Base-by-base conservation (phyloP, 2,888 invertebrate species). In the Melipona bicolor region DNA sequence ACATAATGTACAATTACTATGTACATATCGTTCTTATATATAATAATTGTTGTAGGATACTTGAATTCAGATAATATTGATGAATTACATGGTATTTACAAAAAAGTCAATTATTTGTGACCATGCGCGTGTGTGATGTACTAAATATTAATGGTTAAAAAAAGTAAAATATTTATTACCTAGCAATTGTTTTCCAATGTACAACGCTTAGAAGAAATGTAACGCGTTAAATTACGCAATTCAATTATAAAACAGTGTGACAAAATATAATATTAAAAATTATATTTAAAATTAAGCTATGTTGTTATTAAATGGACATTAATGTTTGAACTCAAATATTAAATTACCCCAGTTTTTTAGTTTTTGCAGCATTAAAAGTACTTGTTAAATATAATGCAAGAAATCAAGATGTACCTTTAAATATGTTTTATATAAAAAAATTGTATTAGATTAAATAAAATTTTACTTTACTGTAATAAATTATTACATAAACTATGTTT, bases 131-230 rank as follows among this genome's bases (percentile, higher is more conserved):
- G 49, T 77, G 36, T 64, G 80, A 70, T 76, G 70, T 77, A 82
- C 68, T 77, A 84, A 87, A 83, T 56, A 70, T 52, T 85, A 85
- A 69, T 76, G 62, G 49, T 71, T 78, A 17, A 65, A 81, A 65
- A 83, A 73, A 81, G 68, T 80, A 71, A 71, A 72, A 77, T 87
- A 89, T 88, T 88, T 88, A 87, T 88, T 88, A 62, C 67, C 71
- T 77, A 62, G 27, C 69, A 68, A 67, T 36, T 56, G 50, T 75
- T 80, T 78, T 72, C 52, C 52, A 69, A 77, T 24, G 67, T 62
- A 80, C 72, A 36, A 76, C 11, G 27, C 49, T 78, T 65, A 68
- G 54, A 68, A 54, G 19, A n/a, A 15, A 76, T 72, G 27, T 32
- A 19, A n/a, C 15, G 2, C n/a, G 13, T 43, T 65, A 88, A 86